phyloP scores from a whole-genome alignment of 2,888 invertebrate genomes.

The Cephus runcator region DNA sequence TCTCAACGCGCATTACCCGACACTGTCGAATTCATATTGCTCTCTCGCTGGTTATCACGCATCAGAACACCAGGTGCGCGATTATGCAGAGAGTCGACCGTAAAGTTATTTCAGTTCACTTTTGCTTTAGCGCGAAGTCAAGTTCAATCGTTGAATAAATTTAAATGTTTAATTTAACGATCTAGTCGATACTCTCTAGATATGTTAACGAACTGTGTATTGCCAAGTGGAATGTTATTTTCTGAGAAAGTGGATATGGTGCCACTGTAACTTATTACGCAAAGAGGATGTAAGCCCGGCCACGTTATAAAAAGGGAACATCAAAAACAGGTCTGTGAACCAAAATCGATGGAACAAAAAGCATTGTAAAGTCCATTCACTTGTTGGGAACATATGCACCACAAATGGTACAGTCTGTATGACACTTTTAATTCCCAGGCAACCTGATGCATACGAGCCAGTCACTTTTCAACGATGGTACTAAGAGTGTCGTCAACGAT shows the following conservation, averaged over 20 bases:
- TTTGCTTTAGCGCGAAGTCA: neutral
- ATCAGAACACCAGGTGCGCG: too few relatives aligned
- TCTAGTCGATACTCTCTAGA: neutral
- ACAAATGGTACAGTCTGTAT: slow-evolving; percentile 44
- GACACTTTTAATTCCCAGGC: slow-evolving; percentile 25
- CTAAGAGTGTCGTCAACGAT: neutral
- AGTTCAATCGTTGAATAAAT: neutral
- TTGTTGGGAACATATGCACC: slow-evolving; percentile 42
- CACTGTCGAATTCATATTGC: too few relatives aligned
- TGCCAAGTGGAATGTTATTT: neutral
- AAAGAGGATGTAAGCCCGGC: neutral
- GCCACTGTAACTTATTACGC: neutral
- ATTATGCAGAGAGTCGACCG: too few relatives aligned
- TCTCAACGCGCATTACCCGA: too few relatives aligned
- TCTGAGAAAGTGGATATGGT: neutral
- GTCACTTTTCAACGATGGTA: slow-evolving; percentile 19
- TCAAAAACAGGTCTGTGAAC: slow-evolving; percentile 2
- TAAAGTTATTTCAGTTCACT: neutral
- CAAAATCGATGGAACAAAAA: slow-evolving; percentile 7
- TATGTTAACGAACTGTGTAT: neutral
- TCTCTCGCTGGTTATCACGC: too few relatives aligned
- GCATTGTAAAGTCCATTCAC: neutral
- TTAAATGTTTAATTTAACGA: neutral
- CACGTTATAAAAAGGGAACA: neutral
- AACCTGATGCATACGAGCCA: slow-evolving; percentile 36